phyloP scores from a whole-genome alignment of 2,113 vertebrate species.

The Callionymus lyra region DNA sequence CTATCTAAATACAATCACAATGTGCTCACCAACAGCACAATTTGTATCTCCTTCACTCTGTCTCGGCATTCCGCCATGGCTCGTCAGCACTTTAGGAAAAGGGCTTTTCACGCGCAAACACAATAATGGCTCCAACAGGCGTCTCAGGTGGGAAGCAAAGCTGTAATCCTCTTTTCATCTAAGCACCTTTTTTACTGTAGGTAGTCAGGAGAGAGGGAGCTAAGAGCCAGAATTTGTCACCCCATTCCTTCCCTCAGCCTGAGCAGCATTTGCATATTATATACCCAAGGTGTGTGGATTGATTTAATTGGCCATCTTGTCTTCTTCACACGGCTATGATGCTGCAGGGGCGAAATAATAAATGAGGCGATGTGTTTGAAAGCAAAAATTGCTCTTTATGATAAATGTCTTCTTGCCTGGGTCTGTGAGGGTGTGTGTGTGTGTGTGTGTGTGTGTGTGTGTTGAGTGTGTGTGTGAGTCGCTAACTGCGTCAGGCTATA shows the following conservation, averaged over 20 bases:
- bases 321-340: slow-evolving; percentile 17
- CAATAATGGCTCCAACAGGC: slow-evolving; percentile 57
- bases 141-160: slow-evolving; percentile 58
- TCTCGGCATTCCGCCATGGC: slow-evolving; percentile 49
- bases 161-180: slow-evolving; percentile 60
- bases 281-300: slow-evolving; percentile 23
- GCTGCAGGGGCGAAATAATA: background rate
- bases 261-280: slow-evolving; percentile 38
- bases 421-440: background rate
- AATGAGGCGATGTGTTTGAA: slow-evolving; percentile 7
- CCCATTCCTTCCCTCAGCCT: slow-evolving; percentile 19
- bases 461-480: background rate
- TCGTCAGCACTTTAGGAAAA: slow-evolving; percentile 62
- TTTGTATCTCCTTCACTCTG: slow-evolving; percentile 46
- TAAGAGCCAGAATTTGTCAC: slow-evolving; percentile 30
- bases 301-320: slow-evolving; percentile 50
- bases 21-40: slow-evolving; percentile 40
- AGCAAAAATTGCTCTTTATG: slow-evolving; percentile 22
- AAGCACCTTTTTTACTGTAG: slow-evolving; percentile 55
- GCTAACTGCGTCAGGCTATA: background rate
- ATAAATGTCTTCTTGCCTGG: slow-evolving; percentile 7
- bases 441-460: background rate
- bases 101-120: slow-evolving; percentile 58
- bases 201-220: slow-evolving; percentile 16
- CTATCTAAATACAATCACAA: slow-evolving; percentile 59